phyloP scores from a whole-genome alignment of 2,113 vertebrate species.

The Syrrhaptes paradoxus region DNA sequence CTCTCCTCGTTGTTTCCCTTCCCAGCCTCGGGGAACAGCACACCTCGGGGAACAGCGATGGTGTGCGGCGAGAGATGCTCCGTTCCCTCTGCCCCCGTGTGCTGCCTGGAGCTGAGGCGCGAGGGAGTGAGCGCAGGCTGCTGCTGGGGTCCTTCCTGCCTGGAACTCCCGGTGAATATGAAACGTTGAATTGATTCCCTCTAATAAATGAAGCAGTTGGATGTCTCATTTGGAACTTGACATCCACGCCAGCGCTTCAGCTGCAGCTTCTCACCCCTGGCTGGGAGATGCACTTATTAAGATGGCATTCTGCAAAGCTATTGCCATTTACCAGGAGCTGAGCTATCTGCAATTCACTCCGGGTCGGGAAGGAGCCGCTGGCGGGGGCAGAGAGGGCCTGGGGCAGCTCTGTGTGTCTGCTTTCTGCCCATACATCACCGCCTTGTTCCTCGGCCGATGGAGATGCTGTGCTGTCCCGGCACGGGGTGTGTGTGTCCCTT shows the following conservation, averaged over 20 bases:
- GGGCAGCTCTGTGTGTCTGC: not conserved
- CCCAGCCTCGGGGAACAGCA: not conserved
- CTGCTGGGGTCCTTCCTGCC: constrained; percentile 30
- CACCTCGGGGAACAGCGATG: fast-evolving
- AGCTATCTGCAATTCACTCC: not conserved
- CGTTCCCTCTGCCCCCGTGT: fast-evolving
- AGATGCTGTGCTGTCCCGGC: fast-evolving
- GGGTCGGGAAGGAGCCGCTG: not conserved
- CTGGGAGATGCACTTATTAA: constrained; percentile 47
- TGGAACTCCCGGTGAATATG: not conserved
- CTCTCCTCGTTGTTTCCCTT: fast-evolving
- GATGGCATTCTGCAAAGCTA: constrained; percentile 24
- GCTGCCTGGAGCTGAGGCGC: not conserved
- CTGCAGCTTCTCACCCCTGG: constrained; percentile 26
- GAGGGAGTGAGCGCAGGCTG: not conserved
- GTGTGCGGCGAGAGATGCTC: not conserved
- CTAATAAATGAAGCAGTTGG: constrained; percentile 67
- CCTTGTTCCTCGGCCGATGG: fast-evolving
- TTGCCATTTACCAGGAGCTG: not conserved
- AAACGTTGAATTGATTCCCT: constrained; percentile 40
- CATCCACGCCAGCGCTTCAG: constrained; percentile 26
- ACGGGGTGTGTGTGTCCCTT: not conserved
- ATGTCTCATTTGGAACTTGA: constrained; percentile 62
- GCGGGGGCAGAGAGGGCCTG: not conserved
- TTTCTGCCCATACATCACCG: not conserved